Evolutionary conservation across 2,797 vertebrate species (phyloP).

Genomic region (Cynopterus sphinx): DNA sequence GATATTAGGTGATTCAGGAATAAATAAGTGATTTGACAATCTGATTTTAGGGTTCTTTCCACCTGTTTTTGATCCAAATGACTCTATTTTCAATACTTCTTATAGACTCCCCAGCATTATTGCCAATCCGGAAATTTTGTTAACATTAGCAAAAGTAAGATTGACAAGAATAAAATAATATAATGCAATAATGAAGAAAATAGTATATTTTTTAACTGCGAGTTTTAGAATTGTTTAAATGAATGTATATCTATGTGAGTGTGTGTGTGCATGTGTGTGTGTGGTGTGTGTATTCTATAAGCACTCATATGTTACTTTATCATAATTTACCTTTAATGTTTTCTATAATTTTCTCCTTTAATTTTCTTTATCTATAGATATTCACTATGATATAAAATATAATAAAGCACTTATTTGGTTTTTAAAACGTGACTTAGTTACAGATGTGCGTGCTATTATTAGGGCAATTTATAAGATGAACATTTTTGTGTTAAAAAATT

Average conservation of each 20-base stretch:
- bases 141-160: neutral
- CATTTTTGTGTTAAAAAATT: neutral
- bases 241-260: neutral
- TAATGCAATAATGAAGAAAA: neutral
- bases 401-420: neutral
- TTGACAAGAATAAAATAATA: neutral
- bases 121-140: neutral
- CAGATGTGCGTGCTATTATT: neutral
- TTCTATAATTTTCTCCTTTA: slow-evolving; percentile 22
- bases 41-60: neutral
- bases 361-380: neutral
- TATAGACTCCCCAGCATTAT: neutral
- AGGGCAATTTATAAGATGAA: neutral
- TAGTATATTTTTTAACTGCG: neutral
- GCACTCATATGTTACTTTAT: neutral
- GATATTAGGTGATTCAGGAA: neutral
- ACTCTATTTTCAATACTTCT: neutral
- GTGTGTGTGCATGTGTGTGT: neutral
- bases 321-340: neutral
- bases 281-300: neutral
- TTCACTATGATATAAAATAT: neutral
- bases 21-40: neutral
- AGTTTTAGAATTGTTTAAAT: neutral
- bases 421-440: neutral
- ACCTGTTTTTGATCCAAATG: neutral